These are phyloP conservation scores for Mirza zaza DNA, from an alignment of 2,113 vertebrate genomes.

Conservation along the genomic window DNA sequence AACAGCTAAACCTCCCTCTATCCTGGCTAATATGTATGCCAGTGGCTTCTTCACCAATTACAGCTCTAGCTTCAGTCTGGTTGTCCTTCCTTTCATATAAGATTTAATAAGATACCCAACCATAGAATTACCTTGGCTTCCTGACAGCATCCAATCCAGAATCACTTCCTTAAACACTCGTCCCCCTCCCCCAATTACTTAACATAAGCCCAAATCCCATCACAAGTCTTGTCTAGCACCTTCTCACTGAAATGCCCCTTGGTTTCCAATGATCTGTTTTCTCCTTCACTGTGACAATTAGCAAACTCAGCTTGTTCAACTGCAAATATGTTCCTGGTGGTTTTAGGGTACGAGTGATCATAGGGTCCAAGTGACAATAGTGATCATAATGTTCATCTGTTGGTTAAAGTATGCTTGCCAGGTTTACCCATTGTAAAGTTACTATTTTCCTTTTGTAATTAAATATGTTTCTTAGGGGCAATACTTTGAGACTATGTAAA, in stretches of 20 bases:
- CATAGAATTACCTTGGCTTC: background rate
- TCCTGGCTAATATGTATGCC: background rate
- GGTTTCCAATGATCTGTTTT: background rate
- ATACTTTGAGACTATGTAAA: background rate
- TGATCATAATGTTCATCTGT: background rate
- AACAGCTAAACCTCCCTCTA: background rate
- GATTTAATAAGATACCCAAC: background rate
- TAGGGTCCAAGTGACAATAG: background rate
- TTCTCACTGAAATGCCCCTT: background rate
- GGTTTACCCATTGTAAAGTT: background rate
- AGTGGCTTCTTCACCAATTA: background rate
- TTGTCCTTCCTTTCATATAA: background rate
- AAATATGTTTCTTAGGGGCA: background rate
- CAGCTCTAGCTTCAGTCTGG: background rate
- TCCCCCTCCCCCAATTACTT: background rate
- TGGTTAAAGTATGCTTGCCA: background rate
- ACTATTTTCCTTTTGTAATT: background rate
- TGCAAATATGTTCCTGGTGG: background rate
- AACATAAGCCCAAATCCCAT: background rate
- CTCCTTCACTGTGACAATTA: background rate
- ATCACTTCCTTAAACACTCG: background rate
- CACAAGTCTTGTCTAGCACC: background rate
- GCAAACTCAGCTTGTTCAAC: background rate
- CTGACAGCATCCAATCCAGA: background rate
- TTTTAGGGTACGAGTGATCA: background rate